These are phyloP conservation scores for Sclerodermus sp. DNA, from an alignment of 2,888 invertebrate genomes.

Conservation along the genomic window DNA sequence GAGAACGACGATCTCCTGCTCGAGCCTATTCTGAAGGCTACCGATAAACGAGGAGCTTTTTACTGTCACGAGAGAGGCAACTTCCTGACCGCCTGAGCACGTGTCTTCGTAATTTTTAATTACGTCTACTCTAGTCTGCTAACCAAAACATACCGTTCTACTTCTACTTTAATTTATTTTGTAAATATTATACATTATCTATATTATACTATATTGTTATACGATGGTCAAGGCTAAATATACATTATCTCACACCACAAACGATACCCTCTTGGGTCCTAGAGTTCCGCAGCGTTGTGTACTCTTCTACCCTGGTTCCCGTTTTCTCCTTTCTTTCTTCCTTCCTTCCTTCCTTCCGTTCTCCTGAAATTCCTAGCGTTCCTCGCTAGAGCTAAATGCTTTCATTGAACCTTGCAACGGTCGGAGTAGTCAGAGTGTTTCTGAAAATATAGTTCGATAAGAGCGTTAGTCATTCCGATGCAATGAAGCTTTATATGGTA, in stretches of 20 bases:
- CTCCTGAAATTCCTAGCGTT: too few species aligned
- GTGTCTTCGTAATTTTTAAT: not conserved
- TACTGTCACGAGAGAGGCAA: constrained; percentile 22
- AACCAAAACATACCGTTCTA: constrained; percentile 37
- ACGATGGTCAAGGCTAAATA: constrained; percentile 47
- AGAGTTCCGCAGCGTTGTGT: too few species aligned
- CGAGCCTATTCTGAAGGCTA: constrained; percentile 10
- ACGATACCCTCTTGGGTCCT: not conserved
- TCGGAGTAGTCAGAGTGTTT: too few species aligned
- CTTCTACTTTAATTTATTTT: constrained; percentile 52
- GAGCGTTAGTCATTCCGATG: too few species aligned
- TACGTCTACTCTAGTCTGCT: constrained; percentile 30
- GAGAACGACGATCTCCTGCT: too few species aligned
- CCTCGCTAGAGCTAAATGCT: too few species aligned
- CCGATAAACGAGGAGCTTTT: constrained; percentile 19
- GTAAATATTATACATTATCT: constrained; percentile 51
- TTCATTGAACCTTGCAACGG: too few species aligned
- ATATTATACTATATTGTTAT: constrained; percentile 44
- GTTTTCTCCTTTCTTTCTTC: constrained; percentile 2
- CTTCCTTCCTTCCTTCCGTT: too few species aligned
- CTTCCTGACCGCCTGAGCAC: constrained; percentile 8
- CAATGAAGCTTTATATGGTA: too few species aligned
- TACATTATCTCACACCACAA: constrained; percentile 46
- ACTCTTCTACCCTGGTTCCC: too few species aligned
- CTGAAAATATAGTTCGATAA: too few species aligned